Evolutionary conservation across 2,797 vertebrate species (phyloP).

Genomic region (Rhodeus uyekii): DNA sequence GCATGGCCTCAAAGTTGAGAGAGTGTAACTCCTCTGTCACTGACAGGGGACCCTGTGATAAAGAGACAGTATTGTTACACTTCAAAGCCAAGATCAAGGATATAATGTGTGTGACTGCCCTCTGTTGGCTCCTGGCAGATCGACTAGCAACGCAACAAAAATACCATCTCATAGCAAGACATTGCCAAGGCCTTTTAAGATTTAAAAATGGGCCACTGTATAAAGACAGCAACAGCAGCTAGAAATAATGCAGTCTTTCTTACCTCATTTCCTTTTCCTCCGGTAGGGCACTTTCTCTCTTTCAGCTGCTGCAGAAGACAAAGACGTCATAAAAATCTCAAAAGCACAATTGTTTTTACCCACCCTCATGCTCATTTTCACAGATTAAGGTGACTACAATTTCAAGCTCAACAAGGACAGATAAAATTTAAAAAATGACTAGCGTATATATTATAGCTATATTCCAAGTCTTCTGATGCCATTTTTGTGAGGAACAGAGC

Average conservation of each 20-base stretch:
- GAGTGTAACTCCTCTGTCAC: constrained; percentile 97
- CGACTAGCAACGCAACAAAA: not conserved
- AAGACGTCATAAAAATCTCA: constrained; percentile 29
- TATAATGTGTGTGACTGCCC: not conserved
- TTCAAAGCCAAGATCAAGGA: not conserved
- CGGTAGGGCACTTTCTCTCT: constrained; percentile 91
- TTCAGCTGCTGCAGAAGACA: constrained; percentile 86
- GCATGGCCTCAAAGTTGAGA: constrained; percentile 92
- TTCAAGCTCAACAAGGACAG: not conserved
- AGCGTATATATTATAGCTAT: no score
- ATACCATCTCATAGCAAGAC: not conserved
- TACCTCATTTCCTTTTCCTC: constrained; percentile 95
- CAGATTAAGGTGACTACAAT: not conserved
- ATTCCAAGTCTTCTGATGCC: not conserved
- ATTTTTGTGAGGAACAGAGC: not conserved
- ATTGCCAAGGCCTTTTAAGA: not conserved
- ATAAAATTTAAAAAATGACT: not conserved
- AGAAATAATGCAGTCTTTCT: constrained; percentile 46
- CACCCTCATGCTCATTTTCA: not conserved
- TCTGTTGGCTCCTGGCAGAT: not conserved
- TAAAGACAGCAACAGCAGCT: not conserved
- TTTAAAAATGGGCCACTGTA: not conserved
- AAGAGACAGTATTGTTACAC: constrained; percentile 15
- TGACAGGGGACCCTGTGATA: constrained; percentile 85
- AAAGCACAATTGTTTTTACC: not conserved